These are phyloP conservation scores for Chrysolina haemoptera DNA, from an alignment of 2,888 invertebrate species.

Conservation along the genomic window DNA sequence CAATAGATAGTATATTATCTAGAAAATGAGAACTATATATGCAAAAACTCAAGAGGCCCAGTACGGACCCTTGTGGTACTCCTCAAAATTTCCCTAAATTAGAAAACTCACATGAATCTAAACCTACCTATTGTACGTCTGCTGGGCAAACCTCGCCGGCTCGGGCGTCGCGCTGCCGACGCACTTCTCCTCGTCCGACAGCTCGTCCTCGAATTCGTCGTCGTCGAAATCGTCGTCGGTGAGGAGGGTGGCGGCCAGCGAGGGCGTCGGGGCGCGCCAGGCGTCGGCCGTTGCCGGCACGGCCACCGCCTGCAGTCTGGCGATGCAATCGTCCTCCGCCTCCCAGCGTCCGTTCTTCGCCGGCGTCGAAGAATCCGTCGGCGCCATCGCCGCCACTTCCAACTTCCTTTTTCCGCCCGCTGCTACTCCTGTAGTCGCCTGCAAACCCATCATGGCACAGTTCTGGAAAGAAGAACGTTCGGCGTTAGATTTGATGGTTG, in stretches of 20 bases:
- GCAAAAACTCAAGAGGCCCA: no score
- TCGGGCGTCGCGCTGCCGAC: conserved; percentile 69
- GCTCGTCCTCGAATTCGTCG: conserved; percentile 76
- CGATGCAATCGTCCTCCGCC: conserved; percentile 74
- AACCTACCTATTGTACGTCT: conserved; percentile 55
- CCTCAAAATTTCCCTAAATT: no score
- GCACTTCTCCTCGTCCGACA: conserved; percentile 72
- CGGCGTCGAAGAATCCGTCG: conserved; percentile 68
- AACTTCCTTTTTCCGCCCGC: conserved; percentile 74
- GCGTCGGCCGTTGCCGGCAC: conserved; percentile 76
- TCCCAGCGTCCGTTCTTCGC: conserved; percentile 75
- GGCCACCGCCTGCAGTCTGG: conserved; percentile 80
- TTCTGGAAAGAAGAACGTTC: conserved; percentile 66
- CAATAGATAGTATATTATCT: no score
- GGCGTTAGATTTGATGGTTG: background rate
- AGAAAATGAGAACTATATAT: no score
- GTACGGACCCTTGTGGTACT: no score
- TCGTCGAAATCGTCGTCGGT: conserved; percentile 74
- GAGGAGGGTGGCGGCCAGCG: conserved; percentile 66
- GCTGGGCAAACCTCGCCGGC: conserved; percentile 62
- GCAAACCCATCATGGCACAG: conserved; percentile 84
- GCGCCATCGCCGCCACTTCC: conserved; percentile 71
- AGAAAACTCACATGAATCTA: no score
- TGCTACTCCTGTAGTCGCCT: conserved; percentile 76
- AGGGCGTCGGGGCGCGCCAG: conserved; percentile 71